Percentiles rank a stretch among this genome's conserved stretches.
Conservation (phyloP, 2,113 vertebrate species). For the Ceyx margarethae region DNA sequence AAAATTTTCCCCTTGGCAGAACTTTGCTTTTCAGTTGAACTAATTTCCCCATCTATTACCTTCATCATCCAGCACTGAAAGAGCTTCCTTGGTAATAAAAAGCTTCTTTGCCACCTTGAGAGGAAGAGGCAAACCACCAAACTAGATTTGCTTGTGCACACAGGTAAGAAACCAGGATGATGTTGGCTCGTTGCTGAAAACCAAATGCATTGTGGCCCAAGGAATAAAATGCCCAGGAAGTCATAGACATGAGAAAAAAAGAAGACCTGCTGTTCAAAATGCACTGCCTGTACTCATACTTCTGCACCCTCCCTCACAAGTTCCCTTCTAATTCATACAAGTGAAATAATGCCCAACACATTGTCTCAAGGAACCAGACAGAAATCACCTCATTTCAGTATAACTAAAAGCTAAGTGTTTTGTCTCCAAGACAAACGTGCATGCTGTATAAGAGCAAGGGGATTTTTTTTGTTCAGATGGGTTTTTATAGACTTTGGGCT, state of each 20-base stretch:
- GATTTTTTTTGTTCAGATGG: neutral
- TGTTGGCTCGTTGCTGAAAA: neutral
- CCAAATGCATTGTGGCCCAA: neutral
- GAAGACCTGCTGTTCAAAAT: neutral
- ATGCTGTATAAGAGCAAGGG: fast-evolving
- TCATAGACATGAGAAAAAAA: fast-evolving
- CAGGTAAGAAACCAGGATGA: neutral
- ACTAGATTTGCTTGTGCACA: neutral
- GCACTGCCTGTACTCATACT: too few species aligned
- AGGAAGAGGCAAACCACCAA: neutral
- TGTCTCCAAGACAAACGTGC: neutral
- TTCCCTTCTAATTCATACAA: fast-evolving
- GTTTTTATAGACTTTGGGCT: neutral
- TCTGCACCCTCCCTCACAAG: neutral
- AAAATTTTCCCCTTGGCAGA: constrained; percentile 34
- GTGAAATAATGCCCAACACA: fast-evolving
- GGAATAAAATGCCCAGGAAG: neutral
- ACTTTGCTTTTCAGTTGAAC: neutral
- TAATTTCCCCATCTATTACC: neutral
- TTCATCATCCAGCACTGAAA: neutral
- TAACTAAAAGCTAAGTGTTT: neutral
- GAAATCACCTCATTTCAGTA: neutral
- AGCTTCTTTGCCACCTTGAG: neutral
- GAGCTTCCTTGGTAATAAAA: neutral
- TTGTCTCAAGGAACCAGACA: fast-evolving